phyloP scores from a whole-genome alignment of 2,113 vertebrate genomes.

The Glaucidium brasilianum region DNA sequence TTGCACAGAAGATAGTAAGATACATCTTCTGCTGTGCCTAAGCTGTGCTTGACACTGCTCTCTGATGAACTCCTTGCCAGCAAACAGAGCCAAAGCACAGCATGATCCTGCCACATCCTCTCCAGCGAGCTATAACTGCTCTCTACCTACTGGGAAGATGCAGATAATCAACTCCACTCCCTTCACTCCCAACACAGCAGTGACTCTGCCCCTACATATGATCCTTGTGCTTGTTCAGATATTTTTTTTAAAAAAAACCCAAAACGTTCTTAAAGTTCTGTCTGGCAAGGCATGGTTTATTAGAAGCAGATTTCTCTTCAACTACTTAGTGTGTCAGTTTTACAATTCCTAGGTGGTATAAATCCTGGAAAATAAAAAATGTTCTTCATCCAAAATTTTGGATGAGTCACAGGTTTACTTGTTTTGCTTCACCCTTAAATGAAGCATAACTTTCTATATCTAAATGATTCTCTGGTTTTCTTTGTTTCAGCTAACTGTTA shows the following conservation, averaged over 20 bases:
- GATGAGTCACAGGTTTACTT: neutral
- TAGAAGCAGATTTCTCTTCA: conserved; percentile 5
- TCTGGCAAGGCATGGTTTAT: neutral
- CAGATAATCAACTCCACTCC: neutral
- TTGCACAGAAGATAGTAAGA: neutral
- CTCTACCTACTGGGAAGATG: neutral
- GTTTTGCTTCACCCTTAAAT: neutral
- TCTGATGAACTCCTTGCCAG: neutral
- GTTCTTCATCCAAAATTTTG: neutral
- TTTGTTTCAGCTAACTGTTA: neutral
- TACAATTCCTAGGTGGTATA: neutral
- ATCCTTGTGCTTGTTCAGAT: neutral
- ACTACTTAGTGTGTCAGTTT: neutral
- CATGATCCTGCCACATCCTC: conserved; percentile 5
- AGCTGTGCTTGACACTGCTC: neutral
- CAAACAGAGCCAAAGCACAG: neutral
- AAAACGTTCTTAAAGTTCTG: neutral
- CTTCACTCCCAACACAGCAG: neutral
- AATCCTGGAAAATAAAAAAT: neutral
- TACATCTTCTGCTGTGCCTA: conserved; percentile 9
- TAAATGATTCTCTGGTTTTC: neutral
- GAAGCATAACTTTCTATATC: neutral
- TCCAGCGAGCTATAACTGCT: neutral
- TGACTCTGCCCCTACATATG: neutral
- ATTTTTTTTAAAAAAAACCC: neutral